Percentiles rank a stretch among this genome's conserved stretches.
These are phyloP conservation scores for Drosophila nr. medialis DNA, from an alignment of 2,888 invertebrate genomes.

Conservation along the genomic window DNA sequence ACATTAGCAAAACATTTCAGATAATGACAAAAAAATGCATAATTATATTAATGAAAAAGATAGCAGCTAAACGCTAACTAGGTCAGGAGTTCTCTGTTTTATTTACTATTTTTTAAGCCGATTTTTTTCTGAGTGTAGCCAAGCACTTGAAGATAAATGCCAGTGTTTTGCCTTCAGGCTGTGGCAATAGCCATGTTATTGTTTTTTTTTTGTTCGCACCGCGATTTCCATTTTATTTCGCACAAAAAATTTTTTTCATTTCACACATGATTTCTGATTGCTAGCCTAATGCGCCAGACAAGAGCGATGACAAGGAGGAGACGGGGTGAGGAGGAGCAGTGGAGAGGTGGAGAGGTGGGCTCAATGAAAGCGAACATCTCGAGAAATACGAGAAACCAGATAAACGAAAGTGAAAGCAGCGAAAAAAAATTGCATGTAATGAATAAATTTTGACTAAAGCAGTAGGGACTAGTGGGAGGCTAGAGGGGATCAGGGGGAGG, in stretches of 20 bases:
- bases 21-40: neutral
- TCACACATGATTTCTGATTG: constrained; percentile 83
- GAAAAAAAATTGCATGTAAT: constrained; percentile 80
- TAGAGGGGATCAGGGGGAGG: neutral
- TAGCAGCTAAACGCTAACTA: neutral
- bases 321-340: neutral
- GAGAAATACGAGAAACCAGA: constrained; percentile 56
- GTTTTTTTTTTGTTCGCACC: constrained; percentile 51
- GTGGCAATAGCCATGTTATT: constrained; percentile 41
- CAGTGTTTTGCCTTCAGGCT: constrained; percentile 47
- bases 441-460: constrained; percentile 76
- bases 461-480: neutral
- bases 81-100: neutral
- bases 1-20: neutral
- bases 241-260: constrained; percentile 62
- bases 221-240: constrained; percentile 76
- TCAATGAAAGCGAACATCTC: constrained; percentile 55
- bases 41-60: neutral
- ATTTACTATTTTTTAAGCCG: neutral
- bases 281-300: constrained; percentile 74
- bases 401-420: constrained; percentile 75
- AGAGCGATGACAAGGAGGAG: neutral
- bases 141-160: constrained; percentile 65
- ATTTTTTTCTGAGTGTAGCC: neutral
- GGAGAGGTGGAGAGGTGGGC: constrained; percentile 10